Evolutionary conservation across 1,140 invertebrate species (phyloP).

Genomic region (Drosophila biarmipes): DNA sequence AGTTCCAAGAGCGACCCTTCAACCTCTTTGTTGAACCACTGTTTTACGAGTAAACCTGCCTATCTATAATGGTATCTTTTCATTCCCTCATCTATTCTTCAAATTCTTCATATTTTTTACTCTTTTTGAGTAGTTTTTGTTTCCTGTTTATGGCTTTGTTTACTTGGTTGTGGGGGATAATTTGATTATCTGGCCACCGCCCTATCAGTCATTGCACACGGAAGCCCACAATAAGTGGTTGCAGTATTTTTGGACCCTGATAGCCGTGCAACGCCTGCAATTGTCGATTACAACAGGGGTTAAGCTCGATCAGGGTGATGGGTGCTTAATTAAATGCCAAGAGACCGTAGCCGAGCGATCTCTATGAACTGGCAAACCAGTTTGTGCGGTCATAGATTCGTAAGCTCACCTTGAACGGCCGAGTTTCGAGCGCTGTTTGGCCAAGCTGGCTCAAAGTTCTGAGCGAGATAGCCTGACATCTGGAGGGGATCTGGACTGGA

Average conservation of each 20-base stretch:
- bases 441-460: slow-evolving; percentile 31
- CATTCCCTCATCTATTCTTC: slow-evolving; percentile 6
- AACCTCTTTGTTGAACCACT: not conserved
- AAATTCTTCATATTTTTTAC: not conserved
- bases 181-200: slow-evolving; percentile 7
- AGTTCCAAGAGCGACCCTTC: slow-evolving; percentile 6
- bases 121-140: slow-evolving; percentile 2
- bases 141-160: slow-evolving; percentile 29
- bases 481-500: slow-evolving; percentile 36
- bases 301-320: slow-evolving; percentile 7
- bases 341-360: slow-evolving; percentile 24
- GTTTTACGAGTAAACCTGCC: slow-evolving; percentile 1
- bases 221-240: slow-evolving; percentile 22
- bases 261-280: slow-evolving; percentile 48
- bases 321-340: slow-evolving; percentile 25
- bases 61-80: slow-evolving; percentile 6
- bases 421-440: slow-evolving; percentile 15
- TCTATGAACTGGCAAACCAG: slow-evolving; percentile 21
- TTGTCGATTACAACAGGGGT: slow-evolving; percentile 16
- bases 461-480: slow-evolving; percentile 7
- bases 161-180: slow-evolving; percentile 13
- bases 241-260: slow-evolving; percentile 22
- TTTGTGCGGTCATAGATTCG: slow-evolving; percentile 47
- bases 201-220: slow-evolving; percentile 17
- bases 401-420: slow-evolving; percentile 34